Evolutionary conservation across 2,797 vertebrate genomes (phyloP), one percentile per base, ranked within the genome.

Genomic region (Poeciliopsis paucimaculata): DNA sequence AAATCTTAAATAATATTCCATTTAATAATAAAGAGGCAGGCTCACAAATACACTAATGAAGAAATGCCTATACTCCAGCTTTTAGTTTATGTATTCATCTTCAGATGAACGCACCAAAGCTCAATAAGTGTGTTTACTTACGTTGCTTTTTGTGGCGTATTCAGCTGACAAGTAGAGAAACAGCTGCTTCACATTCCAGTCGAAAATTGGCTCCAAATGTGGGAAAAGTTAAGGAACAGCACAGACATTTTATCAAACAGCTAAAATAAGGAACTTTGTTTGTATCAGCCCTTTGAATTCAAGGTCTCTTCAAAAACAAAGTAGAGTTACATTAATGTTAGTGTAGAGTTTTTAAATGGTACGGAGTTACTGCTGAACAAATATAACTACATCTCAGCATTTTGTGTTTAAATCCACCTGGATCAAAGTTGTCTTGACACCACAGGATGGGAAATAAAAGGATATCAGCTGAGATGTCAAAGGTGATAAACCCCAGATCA

Each of bases 141-240:
- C 94, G 18, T 95, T 95, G 86, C 84, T 94, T 86, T 82, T 93
- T 39, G 94, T 97, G 93, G 95, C 94, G 86, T 94, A 97, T 95
- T 94, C 92, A 8, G 93, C 94, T 68, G 98, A 98, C 86, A 99
- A 95, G 88, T 99, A 99, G 31, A 99, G 96, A 91, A 99, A 99
- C 79, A 99, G 95, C 80, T 98, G 97, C 90, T 99, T 99, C 34
- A 99, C 98, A 60, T 99, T 99, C 98, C 98, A 99, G 92, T 99
- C 98, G 92, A 99, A 99, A 94, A 99, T 97, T 73, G 97, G 97
- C 91, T 97, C 95, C 92, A 99, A 92, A 98, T 99, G 97, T 99
- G 90, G 49, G 51, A 4, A 8, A 4, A 75, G 93, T 97, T 97
- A 95, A 98, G 95, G 93, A 89, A 84, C 11, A 88, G 76, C n/a